A percentile compares a stretch with the other conserved stretches of the same genome.
These are phyloP conservation scores for Caenorhabditis briggsae DNA, from an alignment of 1,140 invertebrate species.

Conservation along the genomic window DNA sequence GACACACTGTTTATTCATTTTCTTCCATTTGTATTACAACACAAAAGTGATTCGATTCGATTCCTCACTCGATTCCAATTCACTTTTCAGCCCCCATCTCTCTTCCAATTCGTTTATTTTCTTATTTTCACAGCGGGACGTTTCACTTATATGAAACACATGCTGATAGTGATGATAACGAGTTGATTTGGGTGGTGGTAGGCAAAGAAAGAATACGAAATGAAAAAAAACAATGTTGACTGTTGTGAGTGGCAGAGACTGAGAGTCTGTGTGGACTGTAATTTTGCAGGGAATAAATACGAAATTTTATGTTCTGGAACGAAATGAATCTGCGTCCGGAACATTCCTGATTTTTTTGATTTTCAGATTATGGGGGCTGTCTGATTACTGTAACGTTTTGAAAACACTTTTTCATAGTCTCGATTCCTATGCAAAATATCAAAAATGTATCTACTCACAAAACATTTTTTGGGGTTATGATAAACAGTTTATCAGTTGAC, in stretches of 20 bases:
- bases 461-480: no score
- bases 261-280: background rate
- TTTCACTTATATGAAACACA: slow-evolving; percentile 44
- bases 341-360: no score
- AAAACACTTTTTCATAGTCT: no score
- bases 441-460: no score
- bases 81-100: slow-evolving; percentile 4
- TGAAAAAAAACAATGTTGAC: background rate
- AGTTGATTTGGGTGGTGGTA: background rate
- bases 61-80: slow-evolving; percentile 32
- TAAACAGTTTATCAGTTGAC: no score
- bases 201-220: no score
- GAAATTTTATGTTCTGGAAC: slow-evolving; percentile 19
- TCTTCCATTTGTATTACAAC: background rate
- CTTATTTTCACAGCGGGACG: slow-evolving; percentile 24
- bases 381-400: no score
- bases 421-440: no score
- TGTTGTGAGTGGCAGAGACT: background rate
- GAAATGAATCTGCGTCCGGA: background rate
- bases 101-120: background rate
- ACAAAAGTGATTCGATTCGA: slow-evolving; percentile 4
- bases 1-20: slow-evolving; percentile 37
- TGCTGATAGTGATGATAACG: background rate
- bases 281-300: slow-evolving; percentile 3
- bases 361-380: no score